Base-by-base conservation (phyloP, 2,113 vertebrate genomes). In the Tylochromis polylepis region DNA sequence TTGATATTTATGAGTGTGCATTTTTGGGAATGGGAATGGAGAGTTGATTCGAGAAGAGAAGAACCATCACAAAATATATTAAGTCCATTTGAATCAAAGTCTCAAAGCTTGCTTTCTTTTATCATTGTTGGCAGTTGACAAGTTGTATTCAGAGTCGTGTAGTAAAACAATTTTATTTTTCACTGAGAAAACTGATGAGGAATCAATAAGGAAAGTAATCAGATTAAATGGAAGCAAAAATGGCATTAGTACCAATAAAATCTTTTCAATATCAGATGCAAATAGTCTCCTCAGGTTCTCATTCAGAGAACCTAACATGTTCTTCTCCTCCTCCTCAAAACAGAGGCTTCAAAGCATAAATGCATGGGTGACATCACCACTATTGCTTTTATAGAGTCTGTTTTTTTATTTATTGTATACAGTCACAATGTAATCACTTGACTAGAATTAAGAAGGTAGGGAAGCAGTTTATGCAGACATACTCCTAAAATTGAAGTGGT, bases 301-400 rank as follows among this genome's bases (percentile, higher is more conserved):
- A 49, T 16, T 49, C 46, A 16, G 16, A 65, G 18, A 65, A 65
- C 18, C 31, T 62, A 62, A 62, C 34, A 75, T 75, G 41, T 0
- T 29, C 49, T 16, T 6, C 7, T 51, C 18, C 22, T 29, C 6
- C 8, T 75, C 15, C 67, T 18, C 41, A 46, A 11, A 46, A 24
- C 6, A 18, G 36, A 51, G 10, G 0, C 43, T 75, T 51, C 43
- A 75, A 75, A 51, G 24, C 43, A 75, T 29, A 75, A 29, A 75
- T 75, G 41, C 41, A 72, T 46, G 18, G 59, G 58, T 60, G 18
- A 20, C 60, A 65, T 65, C 20, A 22, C 20, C 10, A 36, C 34
- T 34, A 12, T 38, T 65, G 20, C 10, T 41, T 38, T 67, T 38
- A 22, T 22, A 41, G 85, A 94, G 97, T 85, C 53, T 56, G 10